A percentile compares a stretch with the other conserved stretches of the same genome.
Evolutionary conservation across 2,888 invertebrate genomes (phyloP).

Genomic region (Tetragonisca angustula): DNA sequence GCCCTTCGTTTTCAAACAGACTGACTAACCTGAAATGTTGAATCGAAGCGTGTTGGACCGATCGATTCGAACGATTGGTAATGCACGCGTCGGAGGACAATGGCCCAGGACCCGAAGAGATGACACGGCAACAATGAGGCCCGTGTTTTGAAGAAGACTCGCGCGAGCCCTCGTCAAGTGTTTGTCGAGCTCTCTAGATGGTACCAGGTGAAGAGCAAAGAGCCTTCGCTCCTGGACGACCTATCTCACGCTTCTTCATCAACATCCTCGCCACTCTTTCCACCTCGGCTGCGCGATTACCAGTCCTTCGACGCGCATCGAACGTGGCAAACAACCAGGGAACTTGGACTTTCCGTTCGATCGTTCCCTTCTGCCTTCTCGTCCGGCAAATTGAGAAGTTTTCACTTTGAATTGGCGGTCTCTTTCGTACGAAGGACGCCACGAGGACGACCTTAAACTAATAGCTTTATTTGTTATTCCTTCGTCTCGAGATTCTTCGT

Average conservation of each 20-base stretch:
- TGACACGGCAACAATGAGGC: slow-evolving; percentile 80
- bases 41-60: neutral
- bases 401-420: neutral
- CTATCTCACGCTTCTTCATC: slow-evolving; percentile 80
- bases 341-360: slow-evolving; percentile 8
- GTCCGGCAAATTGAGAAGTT: neutral
- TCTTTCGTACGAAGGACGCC: neutral
- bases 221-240: slow-evolving; percentile 70
- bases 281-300: slow-evolving; percentile 39
- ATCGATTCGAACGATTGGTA: slow-evolving; percentile 51
- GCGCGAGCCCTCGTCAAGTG: slow-evolving; percentile 77
- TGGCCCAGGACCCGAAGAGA: slow-evolving; percentile 70
- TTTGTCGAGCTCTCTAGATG: slow-evolving; percentile 82
- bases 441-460: too few species aligned
- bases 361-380: neutral
- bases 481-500: neutral
- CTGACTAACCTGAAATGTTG: neutral
- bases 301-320: slow-evolving; percentile 22
- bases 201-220: slow-evolving; percentile 71
- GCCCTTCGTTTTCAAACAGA: neutral
- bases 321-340: neutral
- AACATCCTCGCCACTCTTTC: slow-evolving; percentile 48
- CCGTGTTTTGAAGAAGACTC: slow-evolving; percentile 74
- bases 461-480: neutral
- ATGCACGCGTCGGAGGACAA: slow-evolving; percentile 59